These are phyloP conservation scores for Cossypha dichroa DNA, from an alignment of 2,797 vertebrate species.

Conservation along the genomic window DNA sequence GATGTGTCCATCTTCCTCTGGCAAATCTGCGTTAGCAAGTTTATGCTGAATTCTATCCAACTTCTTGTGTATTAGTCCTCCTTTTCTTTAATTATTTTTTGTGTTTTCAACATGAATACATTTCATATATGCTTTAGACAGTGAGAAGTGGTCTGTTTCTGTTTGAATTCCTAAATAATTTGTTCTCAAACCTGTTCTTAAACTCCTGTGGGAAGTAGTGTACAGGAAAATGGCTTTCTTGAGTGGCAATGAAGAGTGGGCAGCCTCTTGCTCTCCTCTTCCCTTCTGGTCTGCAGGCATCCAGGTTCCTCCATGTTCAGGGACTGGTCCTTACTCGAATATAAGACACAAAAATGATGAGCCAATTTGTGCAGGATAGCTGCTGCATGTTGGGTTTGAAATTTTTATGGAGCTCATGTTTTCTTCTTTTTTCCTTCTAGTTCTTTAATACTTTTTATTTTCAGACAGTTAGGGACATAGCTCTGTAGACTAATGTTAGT, in stretches of 20 bases:
- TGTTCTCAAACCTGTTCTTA: not conserved
- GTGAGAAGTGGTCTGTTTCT: not conserved
- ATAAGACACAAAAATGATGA: not conserved
- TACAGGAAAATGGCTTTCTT: not conserved
- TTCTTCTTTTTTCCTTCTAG: not conserved
- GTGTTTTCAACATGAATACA: not conserved
- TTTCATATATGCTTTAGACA: not conserved
- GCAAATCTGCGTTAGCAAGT: not conserved
- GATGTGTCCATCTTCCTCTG: not conserved
- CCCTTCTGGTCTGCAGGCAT: not conserved
- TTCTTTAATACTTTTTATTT: not conserved
- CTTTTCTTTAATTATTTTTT: not conserved
- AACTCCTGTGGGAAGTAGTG: not conserved
- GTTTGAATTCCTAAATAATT: not conserved
- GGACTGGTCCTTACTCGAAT: not conserved
- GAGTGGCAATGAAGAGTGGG: not conserved
- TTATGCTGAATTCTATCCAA: not conserved
- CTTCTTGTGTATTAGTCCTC: not conserved
- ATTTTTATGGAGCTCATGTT: not conserved
- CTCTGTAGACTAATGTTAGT: not conserved
- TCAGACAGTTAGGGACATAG: not conserved
- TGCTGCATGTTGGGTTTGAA: not conserved
- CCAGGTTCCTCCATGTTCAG: not conserved
- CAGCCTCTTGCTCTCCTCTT: not conserved
- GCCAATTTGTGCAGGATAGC: not conserved